Percentiles rank a stretch among this genome's conserved stretches.
Evolutionary conservation across 2,113 vertebrate species (phyloP).

Genomic region (Tachysurus fulvidraco): DNA sequence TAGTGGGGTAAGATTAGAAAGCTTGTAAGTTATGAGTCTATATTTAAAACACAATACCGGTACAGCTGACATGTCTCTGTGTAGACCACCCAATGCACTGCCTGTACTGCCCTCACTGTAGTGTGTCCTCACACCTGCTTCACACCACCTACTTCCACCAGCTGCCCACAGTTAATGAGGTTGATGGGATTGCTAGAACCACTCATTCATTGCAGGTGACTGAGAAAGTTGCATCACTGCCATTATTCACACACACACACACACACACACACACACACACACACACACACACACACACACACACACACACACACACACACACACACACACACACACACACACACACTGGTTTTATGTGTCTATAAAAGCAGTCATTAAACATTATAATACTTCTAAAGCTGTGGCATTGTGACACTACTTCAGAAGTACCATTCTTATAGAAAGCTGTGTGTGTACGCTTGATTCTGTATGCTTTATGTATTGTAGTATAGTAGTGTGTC

Average conservation of each 20-base stretch:
- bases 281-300: slow-evolving; percentile 5
- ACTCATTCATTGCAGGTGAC: slow-evolving; percentile 6
- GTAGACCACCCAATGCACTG: neutral
- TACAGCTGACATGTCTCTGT: neutral
- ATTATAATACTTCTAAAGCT: slow-evolving; percentile 56
- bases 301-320: neutral
- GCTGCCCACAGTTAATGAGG: neutral
- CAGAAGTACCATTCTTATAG: slow-evolving; percentile 42
- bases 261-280: neutral
- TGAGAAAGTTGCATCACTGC: slow-evolving; percentile 30
- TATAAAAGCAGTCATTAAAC: neutral
- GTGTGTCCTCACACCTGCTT: neutral
- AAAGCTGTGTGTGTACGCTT: slow-evolving; percentile 17
- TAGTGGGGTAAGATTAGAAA: neutral
- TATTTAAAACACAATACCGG: neutral
- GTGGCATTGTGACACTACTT: slow-evolving; percentile 60
- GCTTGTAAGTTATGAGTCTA: neutral
- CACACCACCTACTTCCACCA: slow-evolving; percentile 23
- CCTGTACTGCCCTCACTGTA: neutral
- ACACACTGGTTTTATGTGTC: neutral
- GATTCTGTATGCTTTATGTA: neutral
- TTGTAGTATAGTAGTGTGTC: neutral
- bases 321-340: slow-evolving; percentile 5
- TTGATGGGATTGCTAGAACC: slow-evolving; percentile 4
- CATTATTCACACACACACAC: neutral